phyloP scores from a whole-genome alignment of 2,888 invertebrate genomes.

The Pseudococcus viburni region DNA sequence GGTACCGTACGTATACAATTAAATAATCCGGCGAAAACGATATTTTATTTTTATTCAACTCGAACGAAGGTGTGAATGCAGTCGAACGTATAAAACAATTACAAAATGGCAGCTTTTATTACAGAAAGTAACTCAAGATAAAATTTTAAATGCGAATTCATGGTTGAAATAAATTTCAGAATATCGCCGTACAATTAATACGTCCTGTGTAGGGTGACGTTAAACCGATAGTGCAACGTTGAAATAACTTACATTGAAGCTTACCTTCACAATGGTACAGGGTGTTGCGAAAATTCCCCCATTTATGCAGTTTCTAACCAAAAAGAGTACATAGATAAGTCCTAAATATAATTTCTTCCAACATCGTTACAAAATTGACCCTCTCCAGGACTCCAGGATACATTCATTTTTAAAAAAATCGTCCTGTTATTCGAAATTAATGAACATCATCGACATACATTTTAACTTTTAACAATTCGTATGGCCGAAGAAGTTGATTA shows the following conservation, averaged over 20 bases:
- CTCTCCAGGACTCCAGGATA: no score
- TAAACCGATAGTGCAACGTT: constrained; percentile 51
- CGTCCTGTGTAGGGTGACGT: constrained; percentile 46
- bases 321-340: no score
- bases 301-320: no score
- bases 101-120: constrained; percentile 45
- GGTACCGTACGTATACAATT: not conserved
- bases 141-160: constrained; percentile 50
- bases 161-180: constrained; percentile 50
- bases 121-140: constrained; percentile 34
- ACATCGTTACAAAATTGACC: no score
- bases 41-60: constrained; percentile 40
- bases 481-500: not conserved
- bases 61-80: constrained; percentile 33
- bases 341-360: no score
- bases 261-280: constrained; percentile 22
- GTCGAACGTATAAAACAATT: constrained; percentile 31
- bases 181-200: constrained; percentile 60
- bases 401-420: no score
- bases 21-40: constrained; percentile 12
- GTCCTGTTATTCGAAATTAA: no score
- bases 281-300: constrained; percentile 4
- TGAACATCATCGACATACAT: no score
- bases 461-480: no score
- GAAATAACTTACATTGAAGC: constrained; percentile 59